Evolutionary conservation across 1,140 invertebrate species (phyloP).

Genomic region (Drosophila funebris): DNA sequence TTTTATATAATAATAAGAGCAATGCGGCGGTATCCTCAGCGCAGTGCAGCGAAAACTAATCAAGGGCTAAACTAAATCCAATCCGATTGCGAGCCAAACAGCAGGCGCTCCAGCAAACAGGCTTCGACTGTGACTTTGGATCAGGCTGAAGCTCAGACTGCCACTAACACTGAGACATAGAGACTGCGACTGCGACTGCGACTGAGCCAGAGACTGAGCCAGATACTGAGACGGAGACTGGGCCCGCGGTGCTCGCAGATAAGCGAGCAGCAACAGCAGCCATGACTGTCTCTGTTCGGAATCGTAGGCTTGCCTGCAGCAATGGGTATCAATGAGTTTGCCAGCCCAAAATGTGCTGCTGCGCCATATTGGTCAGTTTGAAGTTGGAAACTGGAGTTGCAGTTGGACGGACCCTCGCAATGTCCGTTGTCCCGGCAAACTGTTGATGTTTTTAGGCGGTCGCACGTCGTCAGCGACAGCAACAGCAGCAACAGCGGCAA

Average conservation of each 20-base stretch:
- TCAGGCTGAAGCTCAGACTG: slow-evolving; percentile 29
- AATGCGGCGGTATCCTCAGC: slow-evolving; percentile 65
- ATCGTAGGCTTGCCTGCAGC: slow-evolving; percentile 39
- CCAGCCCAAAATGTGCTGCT: slow-evolving; percentile 51
- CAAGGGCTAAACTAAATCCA: slow-evolving; percentile 82
- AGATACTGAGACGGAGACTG: not conserved
- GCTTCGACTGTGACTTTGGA: slow-evolving; percentile 11
- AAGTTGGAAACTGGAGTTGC: not conserved
- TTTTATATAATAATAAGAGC: slow-evolving; percentile 80
- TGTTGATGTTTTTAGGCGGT: slow-evolving; percentile 83
- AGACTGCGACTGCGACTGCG: slow-evolving; percentile 11
- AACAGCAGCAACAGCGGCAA: slow-evolving; percentile 27
- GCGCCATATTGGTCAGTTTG: slow-evolving; percentile 55
- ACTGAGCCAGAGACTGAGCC: slow-evolving; percentile 22
- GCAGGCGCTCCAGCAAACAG: slow-evolving; percentile 59
- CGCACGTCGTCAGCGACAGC: slow-evolving; percentile 78
- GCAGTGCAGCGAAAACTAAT: slow-evolving; percentile 73
- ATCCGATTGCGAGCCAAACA: slow-evolving; percentile 74
- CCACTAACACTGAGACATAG: not conserved
- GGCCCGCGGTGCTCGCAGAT: slow-evolving; percentile 60
- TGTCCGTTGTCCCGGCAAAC: slow-evolving; percentile 56
- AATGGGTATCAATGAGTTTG: slow-evolving; percentile 74
- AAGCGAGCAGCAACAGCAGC: slow-evolving; percentile 54
- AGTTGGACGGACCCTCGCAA: slow-evolving; percentile 29
- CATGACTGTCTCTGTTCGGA: slow-evolving; percentile 47